A percentile compares a stretch with the other conserved stretches of the same genome.
phyloP scores from a whole-genome alignment of 2,797 vertebrate species.

The Emys orbicularis region DNA sequence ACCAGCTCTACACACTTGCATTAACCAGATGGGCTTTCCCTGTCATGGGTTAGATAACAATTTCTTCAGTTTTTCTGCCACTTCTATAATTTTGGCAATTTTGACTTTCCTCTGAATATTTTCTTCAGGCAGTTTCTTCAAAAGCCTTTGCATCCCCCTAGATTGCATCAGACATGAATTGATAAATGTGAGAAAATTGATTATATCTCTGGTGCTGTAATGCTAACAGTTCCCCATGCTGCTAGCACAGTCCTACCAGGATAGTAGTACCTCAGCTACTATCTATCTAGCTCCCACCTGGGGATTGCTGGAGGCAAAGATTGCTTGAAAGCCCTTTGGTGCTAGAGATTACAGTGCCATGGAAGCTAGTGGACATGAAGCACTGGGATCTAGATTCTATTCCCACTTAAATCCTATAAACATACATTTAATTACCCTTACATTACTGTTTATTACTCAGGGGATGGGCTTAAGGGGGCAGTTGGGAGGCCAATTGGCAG shows the following conservation, averaged over 20 bases:
- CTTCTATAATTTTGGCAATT: neutral
- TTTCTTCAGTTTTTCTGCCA: neutral
- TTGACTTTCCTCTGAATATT: neutral
- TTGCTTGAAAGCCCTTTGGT: neutral
- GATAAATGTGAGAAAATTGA: neutral
- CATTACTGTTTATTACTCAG: neutral
- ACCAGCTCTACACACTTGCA: neutral
- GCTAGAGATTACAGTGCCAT: neutral
- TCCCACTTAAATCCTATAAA: neutral
- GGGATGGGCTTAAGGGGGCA: neutral
- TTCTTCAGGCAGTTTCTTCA: neutral
- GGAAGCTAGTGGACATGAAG: neutral
- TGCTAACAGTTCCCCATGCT: neutral
- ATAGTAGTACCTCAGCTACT: neutral
- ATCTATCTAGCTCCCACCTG: neutral
- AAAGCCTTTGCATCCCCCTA: neutral
- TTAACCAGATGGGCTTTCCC: neutral
- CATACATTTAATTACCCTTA: too few relatives aligned
- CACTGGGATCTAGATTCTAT: neutral
- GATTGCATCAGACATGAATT: neutral
- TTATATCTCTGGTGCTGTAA: neutral
- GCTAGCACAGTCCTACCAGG: neutral
- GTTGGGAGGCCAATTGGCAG: neutral
- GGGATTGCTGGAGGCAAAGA: neutral
- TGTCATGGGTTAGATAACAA: neutral